These are phyloP conservation scores for Arion vulgaris DNA, from an alignment of 1,140 invertebrate genomes.

Conservation along the genomic window DNA sequence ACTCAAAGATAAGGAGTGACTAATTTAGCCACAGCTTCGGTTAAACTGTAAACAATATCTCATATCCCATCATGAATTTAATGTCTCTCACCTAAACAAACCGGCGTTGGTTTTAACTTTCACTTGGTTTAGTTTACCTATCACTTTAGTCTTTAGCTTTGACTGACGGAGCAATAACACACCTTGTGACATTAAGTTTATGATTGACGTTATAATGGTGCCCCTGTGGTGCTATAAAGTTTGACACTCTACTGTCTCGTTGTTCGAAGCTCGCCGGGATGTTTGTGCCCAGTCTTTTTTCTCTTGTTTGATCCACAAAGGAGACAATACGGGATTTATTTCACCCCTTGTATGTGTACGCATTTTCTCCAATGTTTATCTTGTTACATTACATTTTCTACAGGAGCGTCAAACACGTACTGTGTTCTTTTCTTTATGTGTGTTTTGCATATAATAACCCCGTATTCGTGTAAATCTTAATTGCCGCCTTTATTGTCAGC, in stretches of 20 bases:
- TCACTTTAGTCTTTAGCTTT: neutral
- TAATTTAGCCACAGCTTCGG: too few species aligned
- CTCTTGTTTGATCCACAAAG: neutral
- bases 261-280: neutral
- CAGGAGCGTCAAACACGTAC: neutral
- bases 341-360: neutral
- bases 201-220: neutral
- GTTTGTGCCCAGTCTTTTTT: neutral
- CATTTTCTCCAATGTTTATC: neutral
- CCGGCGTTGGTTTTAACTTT: too few species aligned
- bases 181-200: constrained; percentile 3
- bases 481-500: too few species aligned
- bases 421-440: neutral
- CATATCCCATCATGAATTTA: too few species aligned
- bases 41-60: too few species aligned
- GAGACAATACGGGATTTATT: neutral
- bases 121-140: neutral
- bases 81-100: too few species aligned
- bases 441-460: neutral
- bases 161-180: constrained; percentile 1
- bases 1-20: too few species aligned
- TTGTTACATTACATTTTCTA: neutral
- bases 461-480: too few species aligned
- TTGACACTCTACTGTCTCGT: neutral
- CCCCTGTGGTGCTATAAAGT: neutral